A percentile compares a stretch with the other conserved stretches of the same genome.
These are phyloP conservation scores for Aporophyla lueneburgensis DNA, from an alignment of 2,888 invertebrate species.

Conservation along the genomic window DNA sequence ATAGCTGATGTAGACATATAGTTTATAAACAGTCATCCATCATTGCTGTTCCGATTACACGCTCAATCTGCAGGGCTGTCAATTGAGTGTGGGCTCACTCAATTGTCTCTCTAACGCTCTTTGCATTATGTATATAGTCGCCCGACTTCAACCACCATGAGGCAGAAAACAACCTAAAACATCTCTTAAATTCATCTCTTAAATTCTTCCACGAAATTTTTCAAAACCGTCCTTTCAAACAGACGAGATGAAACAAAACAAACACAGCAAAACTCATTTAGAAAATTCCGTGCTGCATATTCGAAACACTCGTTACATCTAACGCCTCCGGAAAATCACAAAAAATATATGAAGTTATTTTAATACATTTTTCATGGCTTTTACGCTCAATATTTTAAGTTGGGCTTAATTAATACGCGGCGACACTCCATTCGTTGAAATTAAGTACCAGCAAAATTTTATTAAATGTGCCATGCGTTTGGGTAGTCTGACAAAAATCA, in stretches of 20 bases:
- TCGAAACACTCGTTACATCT: slow-evolving; percentile 56
- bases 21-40: slow-evolving; percentile 46
- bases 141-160: not conserved
- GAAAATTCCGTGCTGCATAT: slow-evolving; percentile 38
- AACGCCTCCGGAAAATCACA: slow-evolving; percentile 62
- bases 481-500: slow-evolving; percentile 86
- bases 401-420: slow-evolving; percentile 84
- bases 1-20: no score
- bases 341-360: slow-evolving; percentile 62
- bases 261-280: slow-evolving; percentile 42
- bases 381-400: slow-evolving; percentile 79
- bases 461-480: slow-evolving; percentile 85
- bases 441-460: slow-evolving; percentile 81
- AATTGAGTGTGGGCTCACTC: slow-evolving; percentile 10
- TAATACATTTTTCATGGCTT: slow-evolving; percentile 68
- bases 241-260: slow-evolving; percentile 30
- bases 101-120: slow-evolving; percentile 11
- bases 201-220: slow-evolving; percentile 18
- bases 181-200: slow-evolving; percentile 1
- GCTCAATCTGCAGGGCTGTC: slow-evolving; percentile 38
- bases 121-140: not conserved
- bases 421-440: slow-evolving; percentile 81
- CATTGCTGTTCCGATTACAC: slow-evolving; percentile 42
- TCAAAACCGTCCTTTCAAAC: not conserved
- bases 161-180: not conserved